phyloP scores from a whole-genome alignment of 2,888 invertebrate genomes.

The Tetragonisca angustula region DNA sequence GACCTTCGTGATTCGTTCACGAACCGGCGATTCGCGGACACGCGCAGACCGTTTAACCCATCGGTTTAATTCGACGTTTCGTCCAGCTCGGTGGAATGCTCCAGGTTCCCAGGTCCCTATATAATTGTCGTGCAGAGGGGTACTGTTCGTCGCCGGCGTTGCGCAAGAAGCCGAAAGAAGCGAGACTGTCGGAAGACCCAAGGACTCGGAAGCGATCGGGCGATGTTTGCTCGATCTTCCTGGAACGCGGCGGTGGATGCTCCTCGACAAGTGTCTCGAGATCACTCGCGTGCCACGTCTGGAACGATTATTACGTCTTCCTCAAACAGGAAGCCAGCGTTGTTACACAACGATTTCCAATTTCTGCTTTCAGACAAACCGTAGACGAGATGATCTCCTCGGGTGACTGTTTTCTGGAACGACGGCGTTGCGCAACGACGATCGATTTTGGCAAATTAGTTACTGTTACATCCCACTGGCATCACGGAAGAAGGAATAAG shows the following conservation, averaged over 20 bases:
- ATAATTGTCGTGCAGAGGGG: slow-evolving; percentile 59
- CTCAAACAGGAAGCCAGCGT: slow-evolving; percentile 32
- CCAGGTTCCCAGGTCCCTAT: slow-evolving; percentile 37
- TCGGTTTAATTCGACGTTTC: slow-evolving; percentile 31
- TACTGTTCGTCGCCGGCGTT: slow-evolving; percentile 38
- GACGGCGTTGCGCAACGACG: neutral
- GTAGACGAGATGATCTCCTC: neutral
- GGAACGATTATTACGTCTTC: slow-evolving; percentile 52
- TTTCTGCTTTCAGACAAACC: slow-evolving; percentile 4
- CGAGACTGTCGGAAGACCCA: slow-evolving; percentile 35
- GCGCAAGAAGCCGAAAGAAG: slow-evolving; percentile 57
- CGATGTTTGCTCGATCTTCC: slow-evolving; percentile 51
- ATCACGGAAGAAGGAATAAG: too few species aligned
- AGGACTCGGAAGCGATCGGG: slow-evolving; percentile 17
- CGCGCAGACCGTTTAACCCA: slow-evolving; percentile 48
- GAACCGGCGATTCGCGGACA: slow-evolving; percentile 56
- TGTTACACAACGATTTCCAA: slow-evolving; percentile 57
- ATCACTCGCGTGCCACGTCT: slow-evolving; percentile 63
- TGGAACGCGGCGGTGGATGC: slow-evolving; percentile 42
- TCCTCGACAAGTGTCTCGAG: neutral
- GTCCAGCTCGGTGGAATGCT: slow-evolving; percentile 35
- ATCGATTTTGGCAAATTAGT: neutral
- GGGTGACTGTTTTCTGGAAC: neutral
- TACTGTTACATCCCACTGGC: too few species aligned
- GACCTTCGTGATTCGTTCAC: slow-evolving; percentile 57